Evolutionary conservation across 2,113 vertebrate genomes (phyloP), one percentile per base, ranked within the genome.

Genomic region (Catharus fuscescens): DNA sequence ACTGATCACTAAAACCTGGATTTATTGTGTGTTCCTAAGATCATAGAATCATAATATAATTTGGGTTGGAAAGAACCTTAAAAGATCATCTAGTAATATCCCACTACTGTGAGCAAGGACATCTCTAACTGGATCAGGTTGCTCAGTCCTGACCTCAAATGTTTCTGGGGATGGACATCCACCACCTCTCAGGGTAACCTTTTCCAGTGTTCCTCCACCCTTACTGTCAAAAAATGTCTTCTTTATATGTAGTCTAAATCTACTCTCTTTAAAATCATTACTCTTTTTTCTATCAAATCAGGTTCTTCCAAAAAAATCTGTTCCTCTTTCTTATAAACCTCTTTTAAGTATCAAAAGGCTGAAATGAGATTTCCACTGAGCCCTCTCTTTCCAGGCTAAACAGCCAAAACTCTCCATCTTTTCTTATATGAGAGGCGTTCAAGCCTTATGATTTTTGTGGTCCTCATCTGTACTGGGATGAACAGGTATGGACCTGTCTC

Each of bases 391-490:
- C 53, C 10, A 42, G 23, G 9, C 29, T 66, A 4, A 73, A 3
- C 29, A 47, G 4, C 4, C 20, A 21, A 9, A 59, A 52, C 20
- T 11, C 18, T 61, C 28, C n/a, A 24, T 3, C 9, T 67, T 67
- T 67, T 31, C 54, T 54, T 4, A 6, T 12, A 47, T 18, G 14
- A 61, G 54, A 82, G 18, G 9, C 54, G 13, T 73, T 48, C 18
- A 47, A 47, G 54, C 18, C 11, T 45, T 54, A 32, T 18, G 1
- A 40, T 48, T 80, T 86, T 48, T 36, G 12, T 36, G 34, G 13
- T 53, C 26, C 26, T 61, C 2, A 7, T 67, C 47, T 42, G 7
- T 36, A 48, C 18, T 42, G 0, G 0, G 15, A 20, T 3, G 8
- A 57, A 31, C 19, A 59, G 17, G 11, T 31, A 48, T 24, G 47